phyloP scores from a whole-genome alignment of 92 coral and sea anemone species.

The Epizoanthus rinbou region DNA sequence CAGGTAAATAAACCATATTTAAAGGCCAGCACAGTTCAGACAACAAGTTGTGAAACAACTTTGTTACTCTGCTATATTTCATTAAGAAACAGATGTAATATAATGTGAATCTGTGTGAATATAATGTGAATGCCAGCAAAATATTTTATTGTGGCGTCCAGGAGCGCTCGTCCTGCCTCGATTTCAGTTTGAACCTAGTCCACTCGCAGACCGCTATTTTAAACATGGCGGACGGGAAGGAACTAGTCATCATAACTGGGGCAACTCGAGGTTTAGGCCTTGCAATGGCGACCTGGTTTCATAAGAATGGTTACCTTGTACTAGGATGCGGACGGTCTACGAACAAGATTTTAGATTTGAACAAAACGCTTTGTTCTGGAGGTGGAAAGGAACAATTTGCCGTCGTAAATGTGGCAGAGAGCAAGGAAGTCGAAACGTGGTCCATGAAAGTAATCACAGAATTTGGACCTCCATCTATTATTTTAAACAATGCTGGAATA shows the following conservation, averaged over 20 bases:
- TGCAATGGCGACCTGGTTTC: conserved; percentile 38
- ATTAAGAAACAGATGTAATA: no score
- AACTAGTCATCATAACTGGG: conserved; percentile 1
- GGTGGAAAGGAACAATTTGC: conserved; percentile 49
- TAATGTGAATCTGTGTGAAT: no score
- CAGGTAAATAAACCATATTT: no score
- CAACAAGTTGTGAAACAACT: no score
- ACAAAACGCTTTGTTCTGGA: conserved; percentile 22
- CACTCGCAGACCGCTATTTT: no score
- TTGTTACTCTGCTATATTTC: no score
- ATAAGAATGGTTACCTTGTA: neutral
- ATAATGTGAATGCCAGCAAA: no score
- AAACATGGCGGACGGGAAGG: conserved; percentile 6
- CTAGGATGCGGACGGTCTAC: conserved; percentile 27
- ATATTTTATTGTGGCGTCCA: no score
- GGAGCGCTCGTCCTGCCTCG: no score
- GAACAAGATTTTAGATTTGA: conserved; percentile 27
- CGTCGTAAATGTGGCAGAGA: conserved; percentile 64
- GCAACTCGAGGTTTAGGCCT: conserved; percentile 34
- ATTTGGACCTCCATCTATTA: conserved; percentile 72
- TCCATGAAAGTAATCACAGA: conserved; percentile 49
- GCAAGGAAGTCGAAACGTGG: conserved; percentile 60
- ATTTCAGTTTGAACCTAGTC: no score
- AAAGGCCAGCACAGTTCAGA: no score
- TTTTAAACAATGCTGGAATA: conserved; percentile 74